Conservation (phyloP, 2,113 vertebrate species). For the Shinisaurus crocodilurus region DNA sequence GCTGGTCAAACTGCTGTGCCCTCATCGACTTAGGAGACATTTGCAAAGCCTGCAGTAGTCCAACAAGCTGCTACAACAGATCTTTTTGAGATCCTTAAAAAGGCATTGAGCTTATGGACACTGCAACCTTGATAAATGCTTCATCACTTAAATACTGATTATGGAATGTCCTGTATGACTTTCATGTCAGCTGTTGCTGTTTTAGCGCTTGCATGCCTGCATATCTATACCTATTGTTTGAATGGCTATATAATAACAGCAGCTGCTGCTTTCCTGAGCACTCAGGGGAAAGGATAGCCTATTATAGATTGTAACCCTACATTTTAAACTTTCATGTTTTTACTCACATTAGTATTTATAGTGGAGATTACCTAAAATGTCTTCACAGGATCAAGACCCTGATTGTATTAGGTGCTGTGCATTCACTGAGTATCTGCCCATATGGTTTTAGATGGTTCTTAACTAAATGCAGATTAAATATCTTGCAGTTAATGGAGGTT, state of each 20-base stretch:
- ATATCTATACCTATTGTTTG: too few species aligned
- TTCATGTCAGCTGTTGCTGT: not conserved
- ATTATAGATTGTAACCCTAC: not conserved
- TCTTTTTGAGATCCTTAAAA: not conserved
- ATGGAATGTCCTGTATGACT: not conserved
- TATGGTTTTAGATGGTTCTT: too few species aligned
- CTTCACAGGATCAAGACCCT: rapidly evolving
- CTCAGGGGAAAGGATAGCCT: not conserved
- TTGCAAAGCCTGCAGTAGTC: not conserved
- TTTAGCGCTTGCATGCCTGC: not conserved
- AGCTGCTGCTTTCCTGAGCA: not conserved
- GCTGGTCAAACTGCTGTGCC: not conserved
- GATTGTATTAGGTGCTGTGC: not conserved
- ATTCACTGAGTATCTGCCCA: not conserved
- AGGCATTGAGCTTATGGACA: not conserved
- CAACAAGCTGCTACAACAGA: not conserved
- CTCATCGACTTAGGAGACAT: not conserved
- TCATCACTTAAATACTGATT: not conserved
- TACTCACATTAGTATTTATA: not conserved
- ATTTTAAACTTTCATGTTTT: not conserved
- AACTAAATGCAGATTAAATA: too few species aligned
- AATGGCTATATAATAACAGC: not conserved
- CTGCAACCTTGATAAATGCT: not conserved
- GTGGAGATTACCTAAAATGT: not conserved
- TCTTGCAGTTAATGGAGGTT: not conserved